phyloP scores from a whole-genome alignment of 2,113 vertebrate species.

The Anser brachyrhynchus region DNA sequence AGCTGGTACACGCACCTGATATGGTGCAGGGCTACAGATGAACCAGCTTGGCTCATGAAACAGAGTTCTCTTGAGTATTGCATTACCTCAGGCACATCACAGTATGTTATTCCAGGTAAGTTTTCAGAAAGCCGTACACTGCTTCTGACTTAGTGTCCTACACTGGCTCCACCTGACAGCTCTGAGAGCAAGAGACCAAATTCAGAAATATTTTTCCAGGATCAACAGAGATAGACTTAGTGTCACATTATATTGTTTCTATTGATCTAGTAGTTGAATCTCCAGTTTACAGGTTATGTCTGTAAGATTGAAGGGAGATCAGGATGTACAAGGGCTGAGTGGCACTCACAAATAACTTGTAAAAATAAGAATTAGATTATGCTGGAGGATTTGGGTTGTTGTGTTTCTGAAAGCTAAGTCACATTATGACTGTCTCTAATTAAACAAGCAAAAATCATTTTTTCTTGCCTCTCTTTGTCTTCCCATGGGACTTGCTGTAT shows the following conservation, averaged over 20 bases:
- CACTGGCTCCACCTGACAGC: neutral
- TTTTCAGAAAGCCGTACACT: neutral
- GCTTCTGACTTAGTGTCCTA: neutral
- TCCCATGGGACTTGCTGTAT: neutral
- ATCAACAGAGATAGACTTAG: neutral
- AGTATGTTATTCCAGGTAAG: slow-evolving; percentile 6
- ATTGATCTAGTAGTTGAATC: slow-evolving; percentile 16
- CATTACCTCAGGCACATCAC: neutral
- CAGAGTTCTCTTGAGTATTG: neutral
- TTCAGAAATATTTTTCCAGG: slow-evolving; percentile 2
- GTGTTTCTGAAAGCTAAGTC: neutral
- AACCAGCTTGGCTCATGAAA: neutral
- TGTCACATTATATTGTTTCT: neutral
- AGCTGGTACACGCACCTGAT: neutral
- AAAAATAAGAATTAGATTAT: neutral
- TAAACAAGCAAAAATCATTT: neutral
- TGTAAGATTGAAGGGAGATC: neutral
- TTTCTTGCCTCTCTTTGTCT: neutral
- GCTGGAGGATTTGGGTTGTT: neutral
- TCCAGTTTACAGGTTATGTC: neutral
- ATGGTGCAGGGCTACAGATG: neutral
- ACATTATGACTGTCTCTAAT: neutral
- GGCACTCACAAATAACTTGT: neutral
- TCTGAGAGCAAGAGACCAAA: neutral
- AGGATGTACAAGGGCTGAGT: neutral